Base-by-base conservation (phyloP, 2,888 invertebrate species). In the Eumacrocentrus americanus region DNA sequence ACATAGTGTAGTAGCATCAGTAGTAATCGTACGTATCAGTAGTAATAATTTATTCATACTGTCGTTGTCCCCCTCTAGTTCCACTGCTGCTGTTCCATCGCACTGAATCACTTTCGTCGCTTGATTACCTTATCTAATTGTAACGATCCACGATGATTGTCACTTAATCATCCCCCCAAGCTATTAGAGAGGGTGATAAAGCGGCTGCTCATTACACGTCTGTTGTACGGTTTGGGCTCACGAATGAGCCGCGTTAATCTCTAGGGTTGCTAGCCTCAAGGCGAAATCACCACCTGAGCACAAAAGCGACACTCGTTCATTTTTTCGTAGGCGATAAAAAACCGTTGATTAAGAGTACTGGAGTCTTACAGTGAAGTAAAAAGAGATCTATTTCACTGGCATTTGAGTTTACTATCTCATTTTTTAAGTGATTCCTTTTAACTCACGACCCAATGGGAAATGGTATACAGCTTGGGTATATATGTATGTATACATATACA, bases 71-170 rank as follows among this genome's bases (percentile, higher is more conserved):
- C n/a, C n/a, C n/a, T n/a, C n/a, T n/a, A 11, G 12, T n/a, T 12
- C 2, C 12, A 37, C 37, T 4, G 11, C 11, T 37, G 4, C 37
- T 29, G 29, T 29, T 9, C 4, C 29, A 29, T 29, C 29, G 29
- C 29, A 37, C 37, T 37, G 16, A 42, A 14, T 42, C 14, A 42
- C 42, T 42, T 42, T 42, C 9, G 14, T 18, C 18, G 18, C 18
- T 14, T 42, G 18, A 47, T 47, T 25, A 25, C 12, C 11, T 25
- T 47, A 29, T 50, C 18, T 16, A n/a, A 16, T 9, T 14, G 29
- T 50, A 34, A 50, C 34, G 18, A 50, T 50, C 25, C 34, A 50
- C 50, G 50, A 25, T 50, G 29, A 50, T 50, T 50, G 50, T 25
- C 29, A 34, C 18, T 50, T 29, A 50, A 50, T 50, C 42, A 42